Percentiles rank a stretch among this genome's conserved stretches.
Conservation (phyloP, 2,113 vertebrate genomes). For the Enhydra lutris region DNA sequence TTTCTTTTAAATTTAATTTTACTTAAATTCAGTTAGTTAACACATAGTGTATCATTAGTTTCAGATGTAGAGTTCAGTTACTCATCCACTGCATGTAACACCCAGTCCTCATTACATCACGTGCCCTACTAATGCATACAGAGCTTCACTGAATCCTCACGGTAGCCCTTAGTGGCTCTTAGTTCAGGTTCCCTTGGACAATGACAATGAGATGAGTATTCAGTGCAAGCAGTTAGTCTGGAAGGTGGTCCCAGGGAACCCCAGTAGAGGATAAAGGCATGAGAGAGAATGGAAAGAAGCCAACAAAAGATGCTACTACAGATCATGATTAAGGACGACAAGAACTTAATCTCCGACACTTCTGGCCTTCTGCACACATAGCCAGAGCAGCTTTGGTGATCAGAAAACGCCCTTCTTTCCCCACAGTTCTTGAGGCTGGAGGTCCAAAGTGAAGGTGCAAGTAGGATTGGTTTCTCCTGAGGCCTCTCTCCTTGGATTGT, state of each 20-base stretch:
- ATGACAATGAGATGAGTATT: background rate
- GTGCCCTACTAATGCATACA: background rate
- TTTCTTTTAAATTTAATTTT: background rate
- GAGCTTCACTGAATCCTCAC: background rate
- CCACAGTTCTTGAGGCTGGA: background rate
- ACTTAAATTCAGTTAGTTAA: background rate
- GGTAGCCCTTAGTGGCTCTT: background rate
- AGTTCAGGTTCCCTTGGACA: background rate
- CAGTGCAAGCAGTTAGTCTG: background rate
- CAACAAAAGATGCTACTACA: background rate
- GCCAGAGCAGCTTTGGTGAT: background rate
- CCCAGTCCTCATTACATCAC: background rate
- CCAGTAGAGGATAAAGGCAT: background rate
- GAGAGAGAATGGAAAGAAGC: background rate
- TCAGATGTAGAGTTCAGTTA: background rate
- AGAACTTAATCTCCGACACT: background rate
- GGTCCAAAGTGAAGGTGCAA: background rate
- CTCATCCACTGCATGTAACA: background rate
- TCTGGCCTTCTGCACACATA: accelerated
- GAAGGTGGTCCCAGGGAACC: background rate
- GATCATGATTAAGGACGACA: accelerated
- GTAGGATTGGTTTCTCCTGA: background rate
- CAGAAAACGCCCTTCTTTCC: background rate
- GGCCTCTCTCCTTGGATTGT: background rate
- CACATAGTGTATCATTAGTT: background rate